Percentiles rank a stretch among this genome's conserved stretches.
Conservation (phyloP, 2,113 vertebrate genomes). For the Erinaceus europaeus region DNA sequence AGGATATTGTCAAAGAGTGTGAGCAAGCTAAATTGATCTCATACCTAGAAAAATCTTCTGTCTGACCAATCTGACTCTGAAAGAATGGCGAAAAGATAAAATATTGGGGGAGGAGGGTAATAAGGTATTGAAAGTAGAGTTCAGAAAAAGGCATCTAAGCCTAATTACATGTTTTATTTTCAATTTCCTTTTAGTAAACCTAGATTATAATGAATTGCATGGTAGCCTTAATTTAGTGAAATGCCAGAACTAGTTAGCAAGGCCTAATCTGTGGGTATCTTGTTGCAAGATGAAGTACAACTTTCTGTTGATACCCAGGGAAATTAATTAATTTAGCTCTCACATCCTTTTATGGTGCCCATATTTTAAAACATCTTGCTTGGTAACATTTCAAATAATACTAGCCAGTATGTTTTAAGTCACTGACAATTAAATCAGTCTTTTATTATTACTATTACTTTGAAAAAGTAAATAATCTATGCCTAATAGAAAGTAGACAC, state of each 20-base stretch:
- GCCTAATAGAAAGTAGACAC: neutral
- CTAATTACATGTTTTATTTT: conserved; percentile 10
- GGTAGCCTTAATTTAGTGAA: neutral
- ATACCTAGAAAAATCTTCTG: neutral
- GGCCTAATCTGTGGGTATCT: neutral
- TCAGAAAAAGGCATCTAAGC: neutral
- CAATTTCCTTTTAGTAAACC: neutral
- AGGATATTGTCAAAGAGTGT: neutral
- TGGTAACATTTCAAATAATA: neutral
- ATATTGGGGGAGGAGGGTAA: neutral
- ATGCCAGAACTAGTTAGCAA: neutral
- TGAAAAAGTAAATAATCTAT: neutral
- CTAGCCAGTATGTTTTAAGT: neutral
- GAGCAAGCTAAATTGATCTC: neutral
- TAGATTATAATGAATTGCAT: neutral
- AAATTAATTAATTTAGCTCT: conserved; percentile 4
- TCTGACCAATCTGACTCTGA: neutral
- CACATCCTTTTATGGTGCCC: neutral
- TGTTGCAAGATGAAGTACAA: neutral
- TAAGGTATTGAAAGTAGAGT: neutral
- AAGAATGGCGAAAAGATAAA: neutral
- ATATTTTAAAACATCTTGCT: neutral
- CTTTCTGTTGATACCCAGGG: neutral
- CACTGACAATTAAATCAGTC: neutral
- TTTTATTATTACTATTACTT: neutral